Conservation (phyloP, 2,888 invertebrate genomes). For the Cordilura impudica region DNA sequence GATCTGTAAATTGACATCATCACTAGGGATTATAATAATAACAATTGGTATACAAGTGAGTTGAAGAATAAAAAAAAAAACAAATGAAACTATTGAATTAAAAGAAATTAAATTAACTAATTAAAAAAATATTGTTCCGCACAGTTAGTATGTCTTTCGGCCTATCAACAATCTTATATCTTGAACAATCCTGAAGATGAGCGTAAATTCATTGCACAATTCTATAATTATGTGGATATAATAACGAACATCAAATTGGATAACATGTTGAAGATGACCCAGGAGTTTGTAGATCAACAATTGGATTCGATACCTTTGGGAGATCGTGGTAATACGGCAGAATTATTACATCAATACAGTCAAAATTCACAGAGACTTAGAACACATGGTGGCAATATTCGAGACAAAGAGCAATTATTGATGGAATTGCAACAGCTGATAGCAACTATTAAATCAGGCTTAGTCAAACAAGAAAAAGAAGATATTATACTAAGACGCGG, state of each 20-base stretch:
- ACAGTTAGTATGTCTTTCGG: slow-evolving; percentile 4
- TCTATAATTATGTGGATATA: slow-evolving; percentile 61
- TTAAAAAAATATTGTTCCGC: not conserved
- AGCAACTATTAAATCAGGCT: slow-evolving; percentile 60
- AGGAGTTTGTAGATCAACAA: slow-evolving; percentile 51
- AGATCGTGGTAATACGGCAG: slow-evolving; percentile 61
- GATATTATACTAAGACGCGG: slow-evolving; percentile 61
- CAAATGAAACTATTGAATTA: too few species aligned
- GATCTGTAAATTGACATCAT: slow-evolving; percentile 32
- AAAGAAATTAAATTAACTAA: too few species aligned
- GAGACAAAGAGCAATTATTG: slow-evolving; percentile 55
- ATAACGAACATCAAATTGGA: slow-evolving; percentile 61
- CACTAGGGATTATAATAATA: slow-evolving; percentile 14
- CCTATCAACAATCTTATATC: not conserved
- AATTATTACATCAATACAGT: slow-evolving; percentile 56
- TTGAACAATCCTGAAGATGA: slow-evolving; percentile 34
- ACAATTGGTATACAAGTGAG: slow-evolving; percentile 34
- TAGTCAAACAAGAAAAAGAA: slow-evolving; percentile 62
- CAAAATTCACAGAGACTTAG: slow-evolving; percentile 48
- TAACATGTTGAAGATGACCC: slow-evolving; percentile 58
- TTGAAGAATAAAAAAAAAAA: not conserved
- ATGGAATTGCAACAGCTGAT: slow-evolving; percentile 60
- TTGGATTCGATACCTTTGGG: slow-evolving; percentile 60
- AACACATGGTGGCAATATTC: slow-evolving; percentile 36
- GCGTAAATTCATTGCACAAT: slow-evolving; percentile 50